Conservation (phyloP, 92 coral and sea anemone species). For the Zoanthus gigantus region DNA sequence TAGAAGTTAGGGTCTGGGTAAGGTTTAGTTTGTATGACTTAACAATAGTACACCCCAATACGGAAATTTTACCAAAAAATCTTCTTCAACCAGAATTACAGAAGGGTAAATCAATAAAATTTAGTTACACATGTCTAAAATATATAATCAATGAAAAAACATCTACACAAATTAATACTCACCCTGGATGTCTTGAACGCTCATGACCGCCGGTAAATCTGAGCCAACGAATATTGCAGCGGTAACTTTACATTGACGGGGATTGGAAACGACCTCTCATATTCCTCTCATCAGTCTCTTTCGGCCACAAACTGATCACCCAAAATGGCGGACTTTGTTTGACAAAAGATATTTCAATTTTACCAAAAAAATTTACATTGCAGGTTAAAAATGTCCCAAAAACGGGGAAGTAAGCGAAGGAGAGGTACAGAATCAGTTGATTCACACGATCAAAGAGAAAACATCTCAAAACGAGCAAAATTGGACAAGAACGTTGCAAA, state of each 20-base stretch:
- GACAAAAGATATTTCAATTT: neutral
- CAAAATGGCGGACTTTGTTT: constrained; percentile 41
- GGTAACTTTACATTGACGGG: no score
- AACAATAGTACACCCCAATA: no score
- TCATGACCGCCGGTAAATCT: neutral
- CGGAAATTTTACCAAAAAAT: no score
- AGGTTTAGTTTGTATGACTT: no score
- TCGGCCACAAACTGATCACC: neutral
- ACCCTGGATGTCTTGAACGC: constrained; percentile 33
- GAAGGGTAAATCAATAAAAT: no score
- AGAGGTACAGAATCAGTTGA: constrained; percentile 51
- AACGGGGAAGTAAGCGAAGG: constrained; percentile 74
- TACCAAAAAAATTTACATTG: neutral
- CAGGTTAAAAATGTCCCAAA: constrained; percentile 70
- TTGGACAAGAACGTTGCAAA: neutral
- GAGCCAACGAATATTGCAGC: no score
- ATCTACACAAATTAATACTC: neutral
- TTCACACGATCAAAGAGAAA: constrained; percentile 15
- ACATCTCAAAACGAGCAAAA: constrained; percentile 16
- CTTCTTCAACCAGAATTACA: no score
- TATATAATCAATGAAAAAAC: no score
- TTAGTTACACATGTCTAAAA: no score
- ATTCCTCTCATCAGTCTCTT: constrained; percentile 12
- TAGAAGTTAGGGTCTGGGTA: no score
- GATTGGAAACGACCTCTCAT: no score